Evolutionary conservation across 2,888 invertebrate genomes (phyloP).

Genomic region (Hoplodrina ambigua): DNA sequence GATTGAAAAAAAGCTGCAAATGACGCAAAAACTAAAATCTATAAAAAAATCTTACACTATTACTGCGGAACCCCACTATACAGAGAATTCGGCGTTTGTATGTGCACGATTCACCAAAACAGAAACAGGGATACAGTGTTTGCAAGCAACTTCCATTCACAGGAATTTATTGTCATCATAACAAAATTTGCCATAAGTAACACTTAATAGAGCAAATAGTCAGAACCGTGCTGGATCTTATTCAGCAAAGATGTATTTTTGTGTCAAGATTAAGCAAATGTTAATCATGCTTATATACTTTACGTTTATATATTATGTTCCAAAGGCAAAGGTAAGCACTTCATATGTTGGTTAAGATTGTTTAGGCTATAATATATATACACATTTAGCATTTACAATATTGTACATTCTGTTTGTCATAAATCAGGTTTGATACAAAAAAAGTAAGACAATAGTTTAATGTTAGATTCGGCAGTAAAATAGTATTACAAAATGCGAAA

Average conservation of each 20-base stretch:
- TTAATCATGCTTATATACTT: constrained; percentile 22
- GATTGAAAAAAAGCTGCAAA: too few relatives aligned
- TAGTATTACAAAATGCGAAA: too few relatives aligned
- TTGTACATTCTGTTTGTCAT: too few relatives aligned
- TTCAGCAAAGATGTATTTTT: constrained; percentile 22
- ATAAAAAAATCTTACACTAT: too few relatives aligned
- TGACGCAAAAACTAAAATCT: too few relatives aligned
- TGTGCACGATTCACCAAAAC: constrained; percentile 11
- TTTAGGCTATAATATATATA: too few relatives aligned
- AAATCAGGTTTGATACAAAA: too few relatives aligned
- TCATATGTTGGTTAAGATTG: neutral
- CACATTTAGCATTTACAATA: too few relatives aligned
- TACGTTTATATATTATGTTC: constrained; percentile 38
- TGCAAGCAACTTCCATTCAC: constrained; percentile 29
- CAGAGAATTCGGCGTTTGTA: neutral
- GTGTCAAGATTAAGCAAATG: constrained; percentile 38
- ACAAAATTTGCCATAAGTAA: constrained; percentile 23
- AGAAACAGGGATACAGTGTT: constrained; percentile 26
- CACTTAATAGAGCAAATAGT: constrained; percentile 18
- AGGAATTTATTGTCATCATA: constrained; percentile 53
- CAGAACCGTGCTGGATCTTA: constrained; percentile 13
- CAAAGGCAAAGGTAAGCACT: constrained; percentile 44
- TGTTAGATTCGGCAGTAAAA: too few relatives aligned
- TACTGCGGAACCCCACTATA: constrained; percentile 18
- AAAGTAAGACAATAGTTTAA: too few relatives aligned